Evolutionary conservation across 2,888 invertebrate genomes (phyloP).

Genomic region (Andrena trimmerana): DNA sequence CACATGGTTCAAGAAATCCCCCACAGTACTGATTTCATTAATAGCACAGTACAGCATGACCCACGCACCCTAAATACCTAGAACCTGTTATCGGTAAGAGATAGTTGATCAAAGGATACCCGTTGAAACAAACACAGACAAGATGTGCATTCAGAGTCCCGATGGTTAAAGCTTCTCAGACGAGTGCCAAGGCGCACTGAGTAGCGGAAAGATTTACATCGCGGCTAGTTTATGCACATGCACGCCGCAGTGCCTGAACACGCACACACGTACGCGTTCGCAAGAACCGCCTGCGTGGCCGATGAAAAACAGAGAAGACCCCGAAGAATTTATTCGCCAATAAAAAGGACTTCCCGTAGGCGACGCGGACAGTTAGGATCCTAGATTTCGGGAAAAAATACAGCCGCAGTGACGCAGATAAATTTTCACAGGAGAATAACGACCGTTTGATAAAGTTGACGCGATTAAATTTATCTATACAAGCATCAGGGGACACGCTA

Average conservation of each 20-base stretch:
- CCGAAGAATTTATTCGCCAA: slow-evolving; percentile 56
- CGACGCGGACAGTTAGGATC: slow-evolving; percentile 43
- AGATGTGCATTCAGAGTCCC: neutral
- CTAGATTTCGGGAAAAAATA: slow-evolving; percentile 42
- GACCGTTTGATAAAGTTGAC: slow-evolving; percentile 22
- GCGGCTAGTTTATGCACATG: slow-evolving; percentile 23
- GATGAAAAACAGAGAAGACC: slow-evolving; percentile 52
- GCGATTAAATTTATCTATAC: slow-evolving; percentile 19
- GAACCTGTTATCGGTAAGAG: slow-evolving; percentile 9
- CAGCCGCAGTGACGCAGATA: slow-evolving; percentile 18
- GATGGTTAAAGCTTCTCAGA: slow-evolving; percentile 21
- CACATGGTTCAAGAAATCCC: neutral
- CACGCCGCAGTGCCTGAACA: neutral
- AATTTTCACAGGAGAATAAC: slow-evolving; percentile 18
- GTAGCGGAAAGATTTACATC: slow-evolving; percentile 56
- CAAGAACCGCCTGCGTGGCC: slow-evolving; percentile 3
- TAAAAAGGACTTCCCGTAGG: slow-evolving; percentile 54
- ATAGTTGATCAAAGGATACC: slow-evolving; percentile 3
- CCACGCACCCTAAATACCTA: too few relatives aligned
- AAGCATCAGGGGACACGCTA: slow-evolving; percentile 11
- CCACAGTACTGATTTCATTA: neutral
- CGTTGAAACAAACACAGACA: slow-evolving; percentile 25
- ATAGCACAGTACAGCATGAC: neutral
- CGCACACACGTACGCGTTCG: neutral
- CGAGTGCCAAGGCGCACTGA: neutral